Percentiles rank a stretch among this genome's conserved stretches.
Evolutionary conservation across 92 coral and sea anemone genomes (phyloP).

Genomic region (Phenganax subtilis): DNA sequence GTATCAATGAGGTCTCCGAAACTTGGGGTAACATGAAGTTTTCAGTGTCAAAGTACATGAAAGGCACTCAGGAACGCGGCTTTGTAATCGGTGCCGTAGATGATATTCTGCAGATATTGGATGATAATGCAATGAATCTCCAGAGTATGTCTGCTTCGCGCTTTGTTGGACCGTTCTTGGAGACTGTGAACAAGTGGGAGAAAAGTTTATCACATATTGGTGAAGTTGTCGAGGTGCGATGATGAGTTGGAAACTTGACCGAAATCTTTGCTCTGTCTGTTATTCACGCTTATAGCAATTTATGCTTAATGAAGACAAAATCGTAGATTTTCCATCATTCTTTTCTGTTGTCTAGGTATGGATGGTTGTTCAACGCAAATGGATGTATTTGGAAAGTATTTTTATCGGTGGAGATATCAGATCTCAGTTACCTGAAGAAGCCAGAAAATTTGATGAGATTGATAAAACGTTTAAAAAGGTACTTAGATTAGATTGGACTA

Average conservation of each 20-base stretch:
- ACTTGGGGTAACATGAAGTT: conserved; percentile 96
- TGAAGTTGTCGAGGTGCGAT: conserved; percentile 92
- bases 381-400: conserved; percentile 99
- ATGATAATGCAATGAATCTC: conserved; percentile 93
- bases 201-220: conserved; percentile 96
- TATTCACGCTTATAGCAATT: background rate
- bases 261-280: background rate
- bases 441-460: conserved; percentile 95
- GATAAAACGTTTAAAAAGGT: conserved; percentile 98
- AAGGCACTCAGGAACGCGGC: conserved; percentile 98
- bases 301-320: background rate
- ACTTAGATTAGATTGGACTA: no score
- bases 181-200: conserved; percentile 99
- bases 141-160: conserved; percentile 99
- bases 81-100: conserved; percentile 87
- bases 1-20: conserved; percentile 84
- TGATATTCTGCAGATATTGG: conserved; percentile 90
- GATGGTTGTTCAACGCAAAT: conserved; percentile 99
- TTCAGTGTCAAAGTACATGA: conserved; percentile 93
- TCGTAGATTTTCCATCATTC: background rate
- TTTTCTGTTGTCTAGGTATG: conserved; percentile 61
- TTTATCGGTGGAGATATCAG: conserved; percentile 98
- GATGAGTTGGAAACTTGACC: no score
- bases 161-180: conserved; percentile 99
- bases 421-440: conserved; percentile 98